Conservation (phyloP, 2,113 vertebrate species). For the Leptodactylus fuscus region DNA sequence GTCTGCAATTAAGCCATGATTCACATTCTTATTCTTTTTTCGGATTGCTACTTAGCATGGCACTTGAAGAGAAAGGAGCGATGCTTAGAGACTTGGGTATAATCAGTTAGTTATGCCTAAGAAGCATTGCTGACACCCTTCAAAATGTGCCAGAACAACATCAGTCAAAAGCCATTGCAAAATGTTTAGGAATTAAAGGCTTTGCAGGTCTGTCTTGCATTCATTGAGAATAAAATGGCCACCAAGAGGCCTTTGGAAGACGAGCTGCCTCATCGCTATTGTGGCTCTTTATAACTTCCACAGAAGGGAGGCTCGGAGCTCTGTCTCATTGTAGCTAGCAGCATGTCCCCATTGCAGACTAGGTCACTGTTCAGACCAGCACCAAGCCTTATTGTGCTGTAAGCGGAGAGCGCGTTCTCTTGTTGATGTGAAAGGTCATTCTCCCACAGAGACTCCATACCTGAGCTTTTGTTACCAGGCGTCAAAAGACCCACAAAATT, state of each 20-base stretch:
- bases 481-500: constrained; percentile 66
- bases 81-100: constrained; percentile 60
- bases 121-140: constrained; percentile 69
- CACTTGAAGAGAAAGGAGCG: constrained; percentile 65
- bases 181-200: constrained; percentile 73
- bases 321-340: constrained; percentile 74
- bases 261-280: constrained; percentile 72
- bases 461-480: constrained; percentile 70
- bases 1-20: constrained; percentile 22
- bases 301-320: constrained; percentile 64
- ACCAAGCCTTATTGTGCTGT: constrained; percentile 63
- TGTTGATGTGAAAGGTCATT: constrained; percentile 63
- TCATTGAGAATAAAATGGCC: constrained; percentile 76
- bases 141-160: constrained; percentile 67
- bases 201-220: constrained; percentile 76
- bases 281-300: constrained; percentile 71
- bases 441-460: constrained; percentile 65
- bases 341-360: constrained; percentile 76
- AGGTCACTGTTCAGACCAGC: constrained; percentile 73
- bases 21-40: background rate
- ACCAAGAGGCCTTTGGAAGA: constrained; percentile 68
- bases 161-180: constrained; percentile 53
- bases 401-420: constrained; percentile 56
- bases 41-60: constrained; percentile 12
- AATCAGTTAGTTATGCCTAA: constrained; percentile 82